These are phyloP conservation scores for Arrhopalites spinosus DNA, from an alignment of 2,888 invertebrate genomes.

Conservation along the genomic window DNA sequence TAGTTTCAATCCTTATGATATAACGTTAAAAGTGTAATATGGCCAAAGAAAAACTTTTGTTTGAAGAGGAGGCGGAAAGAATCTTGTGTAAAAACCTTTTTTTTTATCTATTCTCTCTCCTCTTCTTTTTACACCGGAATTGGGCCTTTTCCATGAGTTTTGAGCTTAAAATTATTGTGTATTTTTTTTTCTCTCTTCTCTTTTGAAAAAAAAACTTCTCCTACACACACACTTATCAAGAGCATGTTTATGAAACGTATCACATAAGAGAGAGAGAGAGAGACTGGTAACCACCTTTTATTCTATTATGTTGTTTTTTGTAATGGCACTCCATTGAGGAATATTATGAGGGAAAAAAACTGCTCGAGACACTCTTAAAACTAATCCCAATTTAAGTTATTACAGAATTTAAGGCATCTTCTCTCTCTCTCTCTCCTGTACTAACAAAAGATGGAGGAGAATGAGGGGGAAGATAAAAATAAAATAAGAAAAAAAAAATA, in stretches of 20 bases:
- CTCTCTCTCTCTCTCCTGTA: not conserved
- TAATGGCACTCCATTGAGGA: not conserved
- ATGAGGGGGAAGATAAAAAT: conserved; percentile 10
- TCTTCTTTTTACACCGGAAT: not conserved
- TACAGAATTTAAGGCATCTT: not conserved
- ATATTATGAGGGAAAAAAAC: not conserved
- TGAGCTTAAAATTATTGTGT: not conserved
- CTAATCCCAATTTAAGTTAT: conserved; percentile 15
- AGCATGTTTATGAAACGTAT: not conserved
- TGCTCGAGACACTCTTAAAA: not conserved
- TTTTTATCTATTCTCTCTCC: not conserved
- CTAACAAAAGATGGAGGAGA: not conserved
- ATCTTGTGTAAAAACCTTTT: not conserved
- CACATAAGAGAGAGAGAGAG: not conserved
- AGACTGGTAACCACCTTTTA: not conserved
- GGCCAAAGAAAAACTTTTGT: no score
- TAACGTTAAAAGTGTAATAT: no score
- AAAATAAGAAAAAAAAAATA: conserved; percentile 27
- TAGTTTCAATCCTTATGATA: no score
- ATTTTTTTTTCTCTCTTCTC: not conserved
- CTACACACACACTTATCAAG: not conserved
- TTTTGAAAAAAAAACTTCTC: not conserved
- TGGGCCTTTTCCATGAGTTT: not conserved
- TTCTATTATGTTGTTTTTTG: no score
- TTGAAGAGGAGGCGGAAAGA: conserved; percentile 1